phyloP scores from a whole-genome alignment of 2,797 vertebrate genomes.

The Mus caroli region DNA sequence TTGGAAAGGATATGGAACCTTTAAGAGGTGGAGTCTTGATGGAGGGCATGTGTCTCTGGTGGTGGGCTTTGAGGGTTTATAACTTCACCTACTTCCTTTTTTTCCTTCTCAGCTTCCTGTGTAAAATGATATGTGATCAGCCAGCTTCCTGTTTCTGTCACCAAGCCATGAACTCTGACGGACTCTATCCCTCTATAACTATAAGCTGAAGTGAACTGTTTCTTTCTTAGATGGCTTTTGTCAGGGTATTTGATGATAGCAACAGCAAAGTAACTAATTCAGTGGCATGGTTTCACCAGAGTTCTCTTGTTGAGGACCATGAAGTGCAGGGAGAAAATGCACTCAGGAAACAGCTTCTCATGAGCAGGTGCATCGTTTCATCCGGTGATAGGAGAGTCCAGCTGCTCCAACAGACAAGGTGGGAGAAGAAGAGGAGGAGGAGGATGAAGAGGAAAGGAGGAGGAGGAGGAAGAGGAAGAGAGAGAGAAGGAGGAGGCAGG shows the following conservation, averaged over 20 bases:
- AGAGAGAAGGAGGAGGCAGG: not conserved
- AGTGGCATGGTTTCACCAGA: not conserved
- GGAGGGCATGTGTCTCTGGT: not conserved
- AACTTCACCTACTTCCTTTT: not conserved
- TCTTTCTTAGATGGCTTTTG: not conserved
- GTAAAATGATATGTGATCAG: not conserved
- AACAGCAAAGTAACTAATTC: too few species aligned
- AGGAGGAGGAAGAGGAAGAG: not conserved
- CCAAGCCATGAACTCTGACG: not conserved
- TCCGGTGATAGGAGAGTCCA: not conserved
- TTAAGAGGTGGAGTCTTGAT: not conserved
- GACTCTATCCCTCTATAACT: not conserved
- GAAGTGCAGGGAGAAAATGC: not conserved
- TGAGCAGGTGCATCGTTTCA: not conserved
- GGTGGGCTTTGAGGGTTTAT: not conserved
- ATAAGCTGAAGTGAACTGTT: not conserved
- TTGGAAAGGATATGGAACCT: not conserved
- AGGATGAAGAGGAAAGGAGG: too few species aligned
- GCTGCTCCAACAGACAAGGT: not conserved
- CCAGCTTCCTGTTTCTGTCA: not conserved
- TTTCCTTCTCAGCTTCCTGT: not conserved
- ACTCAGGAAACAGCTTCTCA: not conserved
- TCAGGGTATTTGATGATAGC: not conserved
- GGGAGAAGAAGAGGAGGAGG: not conserved
- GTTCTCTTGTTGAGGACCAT: not conserved